A percentile compares a stretch with the other conserved stretches of the same genome.
Conservation (phyloP, 2,113 vertebrate genomes). For the Chionomys nivalis region DNA sequence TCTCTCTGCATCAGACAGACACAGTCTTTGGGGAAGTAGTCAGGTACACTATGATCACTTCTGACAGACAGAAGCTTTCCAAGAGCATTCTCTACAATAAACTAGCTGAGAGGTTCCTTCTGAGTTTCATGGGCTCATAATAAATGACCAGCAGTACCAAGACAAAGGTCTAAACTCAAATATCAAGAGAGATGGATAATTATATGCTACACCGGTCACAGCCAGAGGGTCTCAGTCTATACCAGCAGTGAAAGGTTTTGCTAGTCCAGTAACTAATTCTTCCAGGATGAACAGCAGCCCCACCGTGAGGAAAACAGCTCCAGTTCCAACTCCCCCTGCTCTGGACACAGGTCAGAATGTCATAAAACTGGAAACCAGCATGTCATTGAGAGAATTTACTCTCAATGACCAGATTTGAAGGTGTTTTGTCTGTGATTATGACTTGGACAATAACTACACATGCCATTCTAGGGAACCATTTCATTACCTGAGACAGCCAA, state of each 20-base stretch:
- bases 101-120: neutral
- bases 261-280: neutral
- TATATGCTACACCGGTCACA: neutral
- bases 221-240: neutral
- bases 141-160: neutral
- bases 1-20: slow-evolving; percentile 36
- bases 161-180: neutral
- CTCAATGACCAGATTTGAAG: neutral
- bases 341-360: neutral
- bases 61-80: neutral
- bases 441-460: slow-evolving; percentile 25
- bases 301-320: neutral
- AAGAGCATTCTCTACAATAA: slow-evolving; percentile 17
- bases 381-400: slow-evolving; percentile 36
- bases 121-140: neutral
- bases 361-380: slow-evolving; percentile 42
- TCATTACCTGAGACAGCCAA: slow-evolving; percentile 96
- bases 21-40: slow-evolving; percentile 59
- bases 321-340: neutral
- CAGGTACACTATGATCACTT: slow-evolving; percentile 57
- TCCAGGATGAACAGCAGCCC: neutral
- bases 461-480: neutral
- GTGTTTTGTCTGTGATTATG: slow-evolving; percentile 23
- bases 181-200: neutral
- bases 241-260: neutral